Conservation (phyloP, 2,113 vertebrate genomes). For the Dermatemys mawii region DNA sequence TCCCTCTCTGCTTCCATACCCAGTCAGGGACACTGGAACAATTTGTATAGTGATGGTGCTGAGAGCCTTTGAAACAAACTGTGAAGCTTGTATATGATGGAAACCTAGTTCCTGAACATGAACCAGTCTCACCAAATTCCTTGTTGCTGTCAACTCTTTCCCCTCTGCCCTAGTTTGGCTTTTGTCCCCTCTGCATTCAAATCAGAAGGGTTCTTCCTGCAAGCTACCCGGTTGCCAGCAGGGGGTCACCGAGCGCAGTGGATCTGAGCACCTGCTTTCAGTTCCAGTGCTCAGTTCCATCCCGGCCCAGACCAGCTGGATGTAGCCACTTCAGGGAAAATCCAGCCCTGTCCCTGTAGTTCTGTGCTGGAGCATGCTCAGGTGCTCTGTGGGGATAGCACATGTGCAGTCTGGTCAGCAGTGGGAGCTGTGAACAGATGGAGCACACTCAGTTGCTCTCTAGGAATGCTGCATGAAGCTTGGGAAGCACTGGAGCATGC, state of each 20-base stretch:
- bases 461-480: accelerated
- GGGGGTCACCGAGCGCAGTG: background rate
- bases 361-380: background rate
- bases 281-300: background rate
- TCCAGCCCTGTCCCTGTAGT: no score
- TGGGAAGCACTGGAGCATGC: background rate
- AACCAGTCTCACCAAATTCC: background rate
- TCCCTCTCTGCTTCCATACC: background rate
- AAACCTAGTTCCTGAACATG: no score
- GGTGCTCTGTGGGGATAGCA: background rate
- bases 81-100: no score
- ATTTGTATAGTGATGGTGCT: no score
- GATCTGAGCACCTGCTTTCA: background rate
- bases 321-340: no score
- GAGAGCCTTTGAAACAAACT: no score
- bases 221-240: background rate
- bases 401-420: accelerated
- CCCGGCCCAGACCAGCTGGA: background rate
- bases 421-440: accelerated
- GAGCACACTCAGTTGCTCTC: accelerated
- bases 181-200: background rate
- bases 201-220: background rate
- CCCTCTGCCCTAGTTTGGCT: background rate
- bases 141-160: background rate
- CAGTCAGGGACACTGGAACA: no score